These are phyloP conservation scores for Eupristina koningsbergeri DNA, from an alignment of 1,140 invertebrate species.

Conservation along the genomic window DNA sequence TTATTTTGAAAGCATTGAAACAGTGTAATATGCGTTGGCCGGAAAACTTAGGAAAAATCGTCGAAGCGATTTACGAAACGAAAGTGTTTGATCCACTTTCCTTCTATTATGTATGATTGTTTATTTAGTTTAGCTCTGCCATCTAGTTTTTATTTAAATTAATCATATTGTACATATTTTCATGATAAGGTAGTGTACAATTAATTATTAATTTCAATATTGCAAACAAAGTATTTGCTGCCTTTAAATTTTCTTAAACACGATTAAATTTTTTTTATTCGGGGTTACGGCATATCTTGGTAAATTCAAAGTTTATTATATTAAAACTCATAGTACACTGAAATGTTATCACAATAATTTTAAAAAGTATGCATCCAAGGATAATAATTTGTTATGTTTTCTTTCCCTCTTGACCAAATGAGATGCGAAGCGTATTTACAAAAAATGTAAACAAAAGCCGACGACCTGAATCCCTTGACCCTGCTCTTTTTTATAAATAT, in stretches of 20 bases:
- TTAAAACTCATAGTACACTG: not conserved
- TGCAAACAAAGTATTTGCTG: not conserved
- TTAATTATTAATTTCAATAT: not conserved
- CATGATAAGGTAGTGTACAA: not conserved
- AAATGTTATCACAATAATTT: slow-evolving; percentile 30
- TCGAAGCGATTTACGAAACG: too few relatives aligned
- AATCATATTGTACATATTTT: not conserved
- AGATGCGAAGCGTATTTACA: slow-evolving; percentile 53
- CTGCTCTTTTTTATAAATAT: slow-evolving; percentile 38
- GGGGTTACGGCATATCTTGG: slow-evolving; percentile 5
- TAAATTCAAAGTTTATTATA: slow-evolving; percentile 18
- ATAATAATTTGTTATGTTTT: slow-evolving; percentile 34
- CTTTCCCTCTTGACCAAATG: slow-evolving; percentile 49
- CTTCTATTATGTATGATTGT: too few relatives aligned
- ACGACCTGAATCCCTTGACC: slow-evolving; percentile 55
- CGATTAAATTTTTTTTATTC: slow-evolving; percentile 15
- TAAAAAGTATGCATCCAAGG: slow-evolving; percentile 47
- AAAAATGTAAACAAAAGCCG: slow-evolving; percentile 49
- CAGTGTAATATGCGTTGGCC: not conserved
- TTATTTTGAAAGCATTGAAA: slow-evolving; percentile 10
- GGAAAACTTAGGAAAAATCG: too few relatives aligned
- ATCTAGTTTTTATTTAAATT: too few relatives aligned
- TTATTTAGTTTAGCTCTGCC: too few relatives aligned
- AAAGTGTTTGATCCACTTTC: too few relatives aligned
- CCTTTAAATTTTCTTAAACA: not conserved